These are phyloP conservation scores for Podarcis lilfordi DNA, from an alignment of 2,797 vertebrate species.

Conservation along the genomic window DNA sequence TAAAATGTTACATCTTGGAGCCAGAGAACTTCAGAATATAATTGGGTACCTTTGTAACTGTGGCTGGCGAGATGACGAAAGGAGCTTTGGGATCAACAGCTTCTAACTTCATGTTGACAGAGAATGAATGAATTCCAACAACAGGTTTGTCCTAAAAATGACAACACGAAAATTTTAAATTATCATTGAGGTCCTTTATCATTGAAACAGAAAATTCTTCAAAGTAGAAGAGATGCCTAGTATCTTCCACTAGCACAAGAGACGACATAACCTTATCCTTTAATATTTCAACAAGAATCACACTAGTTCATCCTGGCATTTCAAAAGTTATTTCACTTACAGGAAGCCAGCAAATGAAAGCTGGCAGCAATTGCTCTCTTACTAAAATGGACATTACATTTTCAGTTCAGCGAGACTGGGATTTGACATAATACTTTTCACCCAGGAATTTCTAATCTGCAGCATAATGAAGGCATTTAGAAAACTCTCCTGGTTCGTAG, in stretches of 20 bases:
- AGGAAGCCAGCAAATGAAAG: neutral
- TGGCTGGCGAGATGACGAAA: conserved; percentile 93
- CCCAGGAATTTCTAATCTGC: neutral
- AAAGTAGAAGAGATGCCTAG: neutral
- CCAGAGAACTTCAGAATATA: conserved; percentile 1
- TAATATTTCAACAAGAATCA: neutral
- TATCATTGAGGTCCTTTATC: conserved; percentile 2
- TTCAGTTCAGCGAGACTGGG: neutral
- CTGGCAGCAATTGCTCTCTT: neutral
- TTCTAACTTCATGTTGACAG: conserved; percentile 95
- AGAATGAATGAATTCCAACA: conserved; percentile 87
- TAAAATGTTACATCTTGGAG: neutral
- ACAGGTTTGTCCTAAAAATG: conserved; percentile 87
- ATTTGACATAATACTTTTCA: neutral
- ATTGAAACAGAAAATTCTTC: neutral
- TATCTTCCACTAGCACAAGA: neutral
- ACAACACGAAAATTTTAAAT: neutral
- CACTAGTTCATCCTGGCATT: neutral
- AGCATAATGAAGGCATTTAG: neutral
- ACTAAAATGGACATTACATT: neutral
- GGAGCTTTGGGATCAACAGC: conserved; percentile 90
- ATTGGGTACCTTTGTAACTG: conserved; percentile 89
- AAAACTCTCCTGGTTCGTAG: neutral
- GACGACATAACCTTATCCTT: neutral
- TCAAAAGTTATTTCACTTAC: neutral